These are phyloP conservation scores for Drosophila pruinosa DNA, from an alignment of 1,140 invertebrate genomes.

Conservation along the genomic window DNA sequence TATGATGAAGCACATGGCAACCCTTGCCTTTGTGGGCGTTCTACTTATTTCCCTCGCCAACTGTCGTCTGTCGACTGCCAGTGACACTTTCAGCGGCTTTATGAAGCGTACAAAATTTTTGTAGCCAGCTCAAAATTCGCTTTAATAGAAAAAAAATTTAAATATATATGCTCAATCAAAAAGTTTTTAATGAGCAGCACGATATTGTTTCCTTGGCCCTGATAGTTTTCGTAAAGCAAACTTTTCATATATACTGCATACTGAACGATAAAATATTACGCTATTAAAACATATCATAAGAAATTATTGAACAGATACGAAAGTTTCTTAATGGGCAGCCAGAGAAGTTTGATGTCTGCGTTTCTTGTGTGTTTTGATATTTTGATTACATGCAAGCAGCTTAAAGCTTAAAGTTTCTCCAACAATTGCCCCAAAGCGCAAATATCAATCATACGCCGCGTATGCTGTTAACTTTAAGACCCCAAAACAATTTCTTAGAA, in stretches of 20 bases:
- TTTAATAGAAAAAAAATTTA: conserved; percentile 60
- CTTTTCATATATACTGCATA: conserved; percentile 24
- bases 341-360: not conserved
- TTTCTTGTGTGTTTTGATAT: not conserved
- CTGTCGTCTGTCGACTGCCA: not conserved
- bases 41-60: conserved; percentile 30
- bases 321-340: conserved; percentile 7
- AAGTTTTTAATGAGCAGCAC: conserved; percentile 36
- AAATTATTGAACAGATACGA: conserved; percentile 31
- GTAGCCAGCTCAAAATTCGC: conserved; percentile 6
- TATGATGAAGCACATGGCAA: not conserved
- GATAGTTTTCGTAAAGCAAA: conserved; percentile 4
- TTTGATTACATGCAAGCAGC: not conserved
- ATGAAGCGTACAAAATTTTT: conserved; percentile 57
- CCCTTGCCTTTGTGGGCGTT: conserved; percentile 12
- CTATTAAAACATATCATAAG: conserved; percentile 18
- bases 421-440: conserved; percentile 19
- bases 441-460: conserved; percentile 64
- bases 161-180: conserved; percentile 35
- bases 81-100: conserved; percentile 35
- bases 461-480: conserved; percentile 46
- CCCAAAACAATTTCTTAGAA: conserved; percentile 56
- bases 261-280: conserved; percentile 10
- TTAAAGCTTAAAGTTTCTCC: conserved; percentile 3
- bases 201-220: not conserved